Percentiles rank a stretch among this genome's conserved stretches.
Conservation (phyloP, 2,113 vertebrate species). For the Girardinichthys multiradiatus region DNA sequence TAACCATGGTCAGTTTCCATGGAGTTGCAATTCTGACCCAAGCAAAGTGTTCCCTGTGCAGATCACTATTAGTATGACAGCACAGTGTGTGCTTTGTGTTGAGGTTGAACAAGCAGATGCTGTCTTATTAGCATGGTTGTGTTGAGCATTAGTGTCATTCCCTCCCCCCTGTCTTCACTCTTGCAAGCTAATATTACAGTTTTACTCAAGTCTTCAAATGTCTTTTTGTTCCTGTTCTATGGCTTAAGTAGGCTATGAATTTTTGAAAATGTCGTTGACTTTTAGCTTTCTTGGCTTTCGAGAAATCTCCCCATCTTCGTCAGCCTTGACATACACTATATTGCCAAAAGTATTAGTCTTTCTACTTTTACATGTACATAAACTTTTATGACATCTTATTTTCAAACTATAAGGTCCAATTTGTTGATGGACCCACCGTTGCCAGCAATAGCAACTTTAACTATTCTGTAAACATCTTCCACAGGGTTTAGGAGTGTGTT, state of each 20-base stretch:
- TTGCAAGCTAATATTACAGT: conserved; percentile 17
- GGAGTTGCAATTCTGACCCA: conserved; percentile 49
- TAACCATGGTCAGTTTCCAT: conserved; percentile 67
- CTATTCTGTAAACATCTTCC: too few relatives aligned
- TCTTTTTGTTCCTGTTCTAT: not conserved
- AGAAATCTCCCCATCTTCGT: not conserved
- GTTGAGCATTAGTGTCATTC: conserved; percentile 35
- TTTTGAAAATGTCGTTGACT: not conserved
- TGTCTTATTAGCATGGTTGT: conserved; percentile 40
- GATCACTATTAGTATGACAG: conserved; percentile 52
- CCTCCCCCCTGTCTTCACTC: conserved; percentile 27
- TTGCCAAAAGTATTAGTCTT: too few relatives aligned
- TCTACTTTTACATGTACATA: too few relatives aligned
- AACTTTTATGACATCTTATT: too few relatives aligned
- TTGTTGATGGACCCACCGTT: too few relatives aligned
- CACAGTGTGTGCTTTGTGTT: conserved; percentile 67
- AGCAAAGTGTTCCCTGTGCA: conserved; percentile 43
- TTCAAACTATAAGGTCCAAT: too few relatives aligned
- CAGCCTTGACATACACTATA: too few relatives aligned
- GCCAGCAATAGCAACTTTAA: too few relatives aligned
- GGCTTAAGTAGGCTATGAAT: not conserved
- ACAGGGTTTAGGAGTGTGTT: too few relatives aligned
- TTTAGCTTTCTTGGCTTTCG: not conserved
- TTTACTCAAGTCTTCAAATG: not conserved
- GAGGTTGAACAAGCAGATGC: conserved; percentile 62